phyloP scores from a whole-genome alignment of 2,797 vertebrate genomes.

The Chaunax sp. region DNA sequence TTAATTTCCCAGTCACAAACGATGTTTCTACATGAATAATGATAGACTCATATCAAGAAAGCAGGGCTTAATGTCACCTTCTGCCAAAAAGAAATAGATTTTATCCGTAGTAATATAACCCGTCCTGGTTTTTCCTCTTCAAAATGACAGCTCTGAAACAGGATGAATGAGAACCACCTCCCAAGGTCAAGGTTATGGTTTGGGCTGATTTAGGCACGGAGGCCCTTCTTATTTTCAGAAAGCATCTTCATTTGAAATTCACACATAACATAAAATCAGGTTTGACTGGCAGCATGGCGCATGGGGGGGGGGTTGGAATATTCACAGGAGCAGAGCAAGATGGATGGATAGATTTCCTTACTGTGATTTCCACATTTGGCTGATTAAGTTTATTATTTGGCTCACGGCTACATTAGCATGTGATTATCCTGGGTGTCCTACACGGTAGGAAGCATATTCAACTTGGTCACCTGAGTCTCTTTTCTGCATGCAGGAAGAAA shows the following conservation, averaged over 20 bases:
- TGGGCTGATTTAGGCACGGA: constrained; percentile 51
- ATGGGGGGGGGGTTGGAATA: constrained; percentile 55
- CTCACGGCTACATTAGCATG: constrained; percentile 69
- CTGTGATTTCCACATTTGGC: constrained; percentile 75
- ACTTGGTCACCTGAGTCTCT: constrained; percentile 63
- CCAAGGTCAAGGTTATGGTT: constrained; percentile 57
- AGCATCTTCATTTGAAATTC: constrained; percentile 70
- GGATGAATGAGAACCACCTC: constrained; percentile 57
- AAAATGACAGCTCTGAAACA: constrained; percentile 58
- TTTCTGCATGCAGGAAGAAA: constrained; percentile 22
- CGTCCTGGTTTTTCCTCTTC: constrained; percentile 41
- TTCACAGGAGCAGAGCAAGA: constrained; percentile 46
- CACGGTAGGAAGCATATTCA: constrained; percentile 50
- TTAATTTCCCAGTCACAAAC: constrained; percentile 29
- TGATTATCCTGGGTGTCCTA: constrained; percentile 62
- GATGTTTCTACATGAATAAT: constrained; percentile 30
- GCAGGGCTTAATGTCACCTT: constrained; percentile 28
- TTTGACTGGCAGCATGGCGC: constrained; percentile 57
- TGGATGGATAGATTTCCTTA: constrained; percentile 60
- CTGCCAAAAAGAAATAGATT: constrained; percentile 52
- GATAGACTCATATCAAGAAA: constrained; percentile 26
- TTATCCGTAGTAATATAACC: constrained; percentile 43
- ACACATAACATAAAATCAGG: constrained; percentile 44
- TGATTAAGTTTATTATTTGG: constrained; percentile 76
- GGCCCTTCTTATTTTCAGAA: constrained; percentile 49